Conservation (phyloP, 2,113 vertebrate genomes). For the Chaetops frenatus region DNA sequence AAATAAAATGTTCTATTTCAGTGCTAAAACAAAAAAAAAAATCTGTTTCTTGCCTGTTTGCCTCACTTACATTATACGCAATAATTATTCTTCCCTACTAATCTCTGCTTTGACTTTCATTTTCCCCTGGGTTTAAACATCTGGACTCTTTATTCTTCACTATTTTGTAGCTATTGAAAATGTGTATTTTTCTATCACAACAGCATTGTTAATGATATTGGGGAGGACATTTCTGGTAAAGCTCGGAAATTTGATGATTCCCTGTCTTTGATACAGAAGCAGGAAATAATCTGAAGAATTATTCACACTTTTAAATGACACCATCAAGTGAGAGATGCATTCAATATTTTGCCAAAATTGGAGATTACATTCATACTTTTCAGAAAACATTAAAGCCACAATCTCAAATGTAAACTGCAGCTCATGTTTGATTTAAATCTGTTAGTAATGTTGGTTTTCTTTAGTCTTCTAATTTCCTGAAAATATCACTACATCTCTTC, state of each 20-base stretch:
- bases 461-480: background rate
- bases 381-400: background rate
- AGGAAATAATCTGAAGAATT: background rate
- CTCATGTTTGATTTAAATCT: background rate
- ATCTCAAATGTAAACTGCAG: background rate
- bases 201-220: background rate
- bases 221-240: background rate
- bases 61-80: background rate
- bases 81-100: background rate
- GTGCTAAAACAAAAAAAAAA: background rate
- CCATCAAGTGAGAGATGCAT: background rate
- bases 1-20: background rate
- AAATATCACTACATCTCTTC: background rate
- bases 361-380: background rate
- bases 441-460: background rate
- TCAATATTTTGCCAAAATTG: background rate
- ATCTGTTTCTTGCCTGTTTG: background rate
- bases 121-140: background rate
- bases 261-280: background rate
- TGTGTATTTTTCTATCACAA: background rate
- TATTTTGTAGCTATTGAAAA: background rate
- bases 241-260: background rate
- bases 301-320: background rate
- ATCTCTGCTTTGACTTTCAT: background rate
- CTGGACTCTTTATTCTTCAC: background rate